Evolutionary conservation across 1,140 invertebrate genomes (phyloP), one percentile per base, ranked within the genome.

Genomic region (Meteorus sp.): DNA sequence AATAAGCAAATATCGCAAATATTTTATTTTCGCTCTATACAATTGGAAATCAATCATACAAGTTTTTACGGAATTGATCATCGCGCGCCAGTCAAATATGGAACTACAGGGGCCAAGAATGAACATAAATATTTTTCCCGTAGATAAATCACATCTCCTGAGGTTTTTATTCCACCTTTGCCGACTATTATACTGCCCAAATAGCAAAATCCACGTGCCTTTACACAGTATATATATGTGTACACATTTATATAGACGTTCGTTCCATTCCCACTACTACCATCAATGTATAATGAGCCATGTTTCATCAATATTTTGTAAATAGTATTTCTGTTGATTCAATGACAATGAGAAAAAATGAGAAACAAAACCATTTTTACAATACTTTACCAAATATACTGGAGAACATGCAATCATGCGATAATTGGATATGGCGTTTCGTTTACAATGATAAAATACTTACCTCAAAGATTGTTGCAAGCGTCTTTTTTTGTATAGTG

Each of bases 71-170:
- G n/a, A n/a, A n/a, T n/a, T n/a, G n/a, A n/a, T n/a, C n/a, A n/a
- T n/a, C n/a, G n/a, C n/a, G n/a, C n/a, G n/a, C n/a, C n/a, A n/a
- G n/a, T n/a, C n/a, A n/a, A n/a, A n/a, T n/a, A n/a, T n/a, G n/a
- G n/a, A n/a, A n/a, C n/a, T n/a, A n/a, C n/a, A n/a, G n/a, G n/a
- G n/a, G n/a, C n/a, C n/a, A n/a, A n/a, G n/a, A n/a, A n/a, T n/a
- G n/a, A n/a, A n/a, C n/a, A n/a, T n/a, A n/a, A n/a, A n/a, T n/a
- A n/a, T n/a, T n/a, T n/a, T 44, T 61, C 33, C 15, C 41, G 17
- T 47, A 58, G 44, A 60, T 62, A 69, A 70, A 78, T 78, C 76
- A 65, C 76, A 77, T 76, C 77, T 80, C 77, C 77, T 80, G 77
- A 80, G 77, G 77, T 74, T 63, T 41, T 41, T 43, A 31, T 27